Percentiles rank a stretch among this genome's conserved stretches.
Conservation (phyloP, 2,113 vertebrate genomes). For the Eulemur macaco region DNA sequence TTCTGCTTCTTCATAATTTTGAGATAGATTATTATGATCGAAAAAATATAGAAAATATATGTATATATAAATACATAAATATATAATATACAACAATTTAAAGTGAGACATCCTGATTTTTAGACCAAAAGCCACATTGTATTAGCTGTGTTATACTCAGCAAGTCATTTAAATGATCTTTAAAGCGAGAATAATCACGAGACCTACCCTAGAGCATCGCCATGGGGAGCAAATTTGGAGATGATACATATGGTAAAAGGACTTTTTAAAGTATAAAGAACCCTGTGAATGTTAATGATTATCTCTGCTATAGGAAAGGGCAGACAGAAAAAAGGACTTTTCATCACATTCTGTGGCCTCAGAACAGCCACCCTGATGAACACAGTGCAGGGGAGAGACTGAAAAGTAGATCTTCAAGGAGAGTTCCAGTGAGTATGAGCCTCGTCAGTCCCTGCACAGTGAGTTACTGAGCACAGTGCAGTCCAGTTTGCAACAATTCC, state of each 20-base stretch:
- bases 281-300: neutral
- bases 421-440: neutral
- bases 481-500: neutral
- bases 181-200: constrained; percentile 11
- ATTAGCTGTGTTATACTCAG: neutral
- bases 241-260: neutral
- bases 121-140: neutral
- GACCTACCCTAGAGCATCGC: neutral
- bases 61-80: neutral
- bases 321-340: neutral
- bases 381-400: neutral
- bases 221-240: neutral
- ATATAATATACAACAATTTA: neutral
- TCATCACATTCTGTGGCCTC: neutral
- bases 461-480: neutral
- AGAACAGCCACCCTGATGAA: neutral
- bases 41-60: neutral
- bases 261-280: constrained; percentile 25
- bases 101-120: neutral
- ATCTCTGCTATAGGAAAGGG: neutral
- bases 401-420: neutral
- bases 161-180: neutral
- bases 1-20: neutral
- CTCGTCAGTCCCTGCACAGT: neutral
- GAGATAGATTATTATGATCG: neutral